Conservation (phyloP, 2,888 invertebrate species). For the Drosophila seclusa region DNA sequence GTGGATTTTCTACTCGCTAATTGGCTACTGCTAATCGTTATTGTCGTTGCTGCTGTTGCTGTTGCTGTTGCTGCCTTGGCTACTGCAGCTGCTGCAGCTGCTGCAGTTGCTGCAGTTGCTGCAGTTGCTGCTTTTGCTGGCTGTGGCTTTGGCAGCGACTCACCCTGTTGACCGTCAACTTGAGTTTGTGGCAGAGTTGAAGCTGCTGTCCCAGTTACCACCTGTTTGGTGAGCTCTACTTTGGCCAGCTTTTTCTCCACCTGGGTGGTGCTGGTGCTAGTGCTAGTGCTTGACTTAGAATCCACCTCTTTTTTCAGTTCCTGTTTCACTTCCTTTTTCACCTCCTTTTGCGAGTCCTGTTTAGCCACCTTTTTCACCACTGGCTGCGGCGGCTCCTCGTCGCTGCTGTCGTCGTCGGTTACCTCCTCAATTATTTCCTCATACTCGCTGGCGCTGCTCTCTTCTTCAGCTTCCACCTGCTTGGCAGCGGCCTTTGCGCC, state of each 20-base stretch:
- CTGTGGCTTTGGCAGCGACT: slow-evolving; percentile 87
- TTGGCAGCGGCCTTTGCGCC: slow-evolving; percentile 83
- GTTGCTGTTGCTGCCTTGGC: slow-evolving; percentile 25
- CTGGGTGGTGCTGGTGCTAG: slow-evolving; percentile 43
- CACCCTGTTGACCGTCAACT: slow-evolving; percentile 87
- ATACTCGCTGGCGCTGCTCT: slow-evolving; percentile 83
- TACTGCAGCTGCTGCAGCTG: slow-evolving; percentile 20
- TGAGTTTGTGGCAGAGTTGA: slow-evolving; percentile 35
- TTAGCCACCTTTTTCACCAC: slow-evolving; percentile 11
- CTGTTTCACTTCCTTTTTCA: slow-evolving; percentile 14
- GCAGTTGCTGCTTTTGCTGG: slow-evolving; percentile 30
- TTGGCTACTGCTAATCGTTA: slow-evolving; percentile 54
- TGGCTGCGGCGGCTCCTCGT: slow-evolving; percentile 54
- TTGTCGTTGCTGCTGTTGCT: slow-evolving; percentile 25
- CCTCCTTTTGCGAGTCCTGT: slow-evolving; percentile 14
- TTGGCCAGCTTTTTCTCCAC: slow-evolving; percentile 62
- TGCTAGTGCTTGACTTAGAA: slow-evolving; percentile 25
- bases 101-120: slow-evolving; percentile 26
- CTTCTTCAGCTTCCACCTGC: slow-evolving; percentile 53
- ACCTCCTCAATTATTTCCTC: slow-evolving; percentile 84
- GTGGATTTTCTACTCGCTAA: slow-evolving; percentile 37
- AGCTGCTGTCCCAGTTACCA: slow-evolving; percentile 25
- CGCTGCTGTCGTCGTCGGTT: slow-evolving; percentile 80
- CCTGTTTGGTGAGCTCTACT: slow-evolving; percentile 56
- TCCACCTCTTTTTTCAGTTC: slow-evolving; percentile 23